Conservation (phyloP, 2,113 vertebrate genomes). For the Sula dactylatra region DNA sequence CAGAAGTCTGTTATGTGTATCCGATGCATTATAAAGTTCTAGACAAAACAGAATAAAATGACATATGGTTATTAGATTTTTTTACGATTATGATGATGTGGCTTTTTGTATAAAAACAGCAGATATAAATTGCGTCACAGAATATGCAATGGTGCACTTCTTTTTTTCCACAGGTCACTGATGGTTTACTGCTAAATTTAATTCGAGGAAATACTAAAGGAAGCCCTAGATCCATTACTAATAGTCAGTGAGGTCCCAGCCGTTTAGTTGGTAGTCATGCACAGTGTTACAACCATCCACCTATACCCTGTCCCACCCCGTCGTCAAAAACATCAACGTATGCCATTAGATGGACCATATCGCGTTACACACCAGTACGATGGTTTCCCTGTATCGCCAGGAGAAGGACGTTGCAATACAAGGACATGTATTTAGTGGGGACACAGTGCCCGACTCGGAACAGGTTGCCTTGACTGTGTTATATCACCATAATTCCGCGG, state of each 20-base stretch:
- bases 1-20: background rate
- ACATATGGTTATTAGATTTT: background rate
- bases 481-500: background rate
- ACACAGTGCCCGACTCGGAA: background rate
- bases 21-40: background rate
- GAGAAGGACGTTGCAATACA: background rate
- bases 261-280: background rate
- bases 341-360: background rate
- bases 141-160: background rate
- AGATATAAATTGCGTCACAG: background rate
- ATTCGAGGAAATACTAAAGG: background rate
- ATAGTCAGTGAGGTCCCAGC: background rate
- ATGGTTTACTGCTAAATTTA: background rate
- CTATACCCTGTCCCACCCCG: background rate
- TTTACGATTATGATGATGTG: background rate
- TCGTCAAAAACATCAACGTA: background rate
- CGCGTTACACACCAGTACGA: background rate
- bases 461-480: background rate
- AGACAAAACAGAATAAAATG: background rate
- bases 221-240: background rate
- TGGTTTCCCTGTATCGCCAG: background rate
- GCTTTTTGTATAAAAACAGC: background rate
- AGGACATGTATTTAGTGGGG: background rate
- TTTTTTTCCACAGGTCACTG: background rate
- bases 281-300: background rate